Evolutionary conservation across 2,113 vertebrate species (phyloP), one percentile per base, ranked within the genome.

Genomic region (Coregonus clupeaformis): DNA sequence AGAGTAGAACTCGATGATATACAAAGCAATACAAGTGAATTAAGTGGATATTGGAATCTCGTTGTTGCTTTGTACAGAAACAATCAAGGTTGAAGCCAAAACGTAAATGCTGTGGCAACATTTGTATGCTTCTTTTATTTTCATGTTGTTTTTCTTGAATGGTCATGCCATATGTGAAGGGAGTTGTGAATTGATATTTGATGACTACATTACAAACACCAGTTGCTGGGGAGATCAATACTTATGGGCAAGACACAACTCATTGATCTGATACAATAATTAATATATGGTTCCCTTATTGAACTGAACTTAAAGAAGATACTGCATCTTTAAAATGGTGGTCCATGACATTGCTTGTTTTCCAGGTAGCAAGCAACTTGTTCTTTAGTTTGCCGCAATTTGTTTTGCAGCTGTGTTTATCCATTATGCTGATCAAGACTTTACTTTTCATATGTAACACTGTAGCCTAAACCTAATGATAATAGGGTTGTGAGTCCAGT

Each of bases 241-340:
- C 18, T 20, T 29, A 9, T 1, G 29, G 29, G 27, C 65, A 30
- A 67, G 65, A 67, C 30, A 30, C 65, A 32, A 32, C 16, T 32
- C 27, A 67, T 20, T 67, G 29, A 42, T 32, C 18, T 36, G 9
- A 67, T 30, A 32, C 25, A 67, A 32, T n/a, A 30, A 36, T 20
- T 2, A 20, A 30, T 42, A 27, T n/a, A 18, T 22, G 65, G 29
- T 67, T 32, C 30, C 65, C 65, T 20, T 36, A 3, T 3, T 20
- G 30, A 27, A 71, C 12, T 20, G 27, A 67, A 74, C 59, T 68
- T 84, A 72, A 16, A 52, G 87, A 91, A 88, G 90, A 94, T 94
- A 94, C 93, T 94, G 93, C 93, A 94, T 94, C 93, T 94, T 94
- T 94, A 94, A 94, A 94, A 94, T 90, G 85, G 88, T 87, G 90